These are phyloP conservation scores for Tetraneura akinire DNA, from an alignment of 1,140 invertebrate species.

Conservation along the genomic window DNA sequence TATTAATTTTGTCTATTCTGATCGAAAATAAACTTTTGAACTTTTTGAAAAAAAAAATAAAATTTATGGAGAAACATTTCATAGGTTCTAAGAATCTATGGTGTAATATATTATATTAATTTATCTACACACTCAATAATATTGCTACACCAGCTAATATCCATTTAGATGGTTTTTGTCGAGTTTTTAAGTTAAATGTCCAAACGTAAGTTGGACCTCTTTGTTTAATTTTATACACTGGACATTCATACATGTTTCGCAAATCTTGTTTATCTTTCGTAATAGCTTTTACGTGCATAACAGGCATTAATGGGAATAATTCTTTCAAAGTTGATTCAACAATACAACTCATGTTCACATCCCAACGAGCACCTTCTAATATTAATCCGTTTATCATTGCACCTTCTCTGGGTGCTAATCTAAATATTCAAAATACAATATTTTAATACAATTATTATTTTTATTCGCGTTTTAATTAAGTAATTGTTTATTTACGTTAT, in stretches of 20 bases:
- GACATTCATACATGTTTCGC: constrained; percentile 87
- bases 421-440: constrained; percentile 56
- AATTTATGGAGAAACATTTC: too few species aligned
- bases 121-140: constrained; percentile 62
- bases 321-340: constrained; percentile 85
- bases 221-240: constrained; percentile 86
- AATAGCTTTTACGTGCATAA: constrained; percentile 78
- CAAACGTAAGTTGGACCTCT: constrained; percentile 91
- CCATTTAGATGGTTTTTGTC: constrained; percentile 88
- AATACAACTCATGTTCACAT: constrained; percentile 73
- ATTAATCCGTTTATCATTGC: constrained; percentile 87
- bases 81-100: too few species aligned
- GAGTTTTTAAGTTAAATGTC: constrained; percentile 92
- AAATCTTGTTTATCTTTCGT: constrained; percentile 83
- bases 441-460: not conserved
- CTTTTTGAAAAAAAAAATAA: too few species aligned
- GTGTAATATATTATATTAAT: too few species aligned
- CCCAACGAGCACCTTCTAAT: constrained; percentile 95
- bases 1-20: too few species aligned
- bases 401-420: constrained; percentile 81
- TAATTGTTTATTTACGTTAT: constrained; percentile 63
- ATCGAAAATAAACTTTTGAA: too few species aligned
- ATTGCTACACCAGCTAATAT: constrained; percentile 89
- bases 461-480: too few species aligned
- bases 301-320: constrained; percentile 85